Conservation (phyloP, 2,888 invertebrate species). For the Hoplodrina ambigua region DNA sequence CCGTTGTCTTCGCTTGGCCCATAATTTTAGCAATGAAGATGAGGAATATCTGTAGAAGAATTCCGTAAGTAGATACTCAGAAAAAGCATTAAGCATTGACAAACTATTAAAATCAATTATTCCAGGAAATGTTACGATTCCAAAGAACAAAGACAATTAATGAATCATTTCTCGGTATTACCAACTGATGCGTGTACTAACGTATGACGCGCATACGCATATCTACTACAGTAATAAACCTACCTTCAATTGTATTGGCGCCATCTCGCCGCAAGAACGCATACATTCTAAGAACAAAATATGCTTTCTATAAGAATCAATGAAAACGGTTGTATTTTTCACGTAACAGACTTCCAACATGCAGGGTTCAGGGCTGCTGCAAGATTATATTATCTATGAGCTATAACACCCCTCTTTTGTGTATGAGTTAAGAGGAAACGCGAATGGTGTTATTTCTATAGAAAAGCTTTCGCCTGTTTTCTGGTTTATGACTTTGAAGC, state of each 20-base stretch:
- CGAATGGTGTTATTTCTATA: no score
- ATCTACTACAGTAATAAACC: slow-evolving; percentile 9
- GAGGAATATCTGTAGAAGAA: slow-evolving; percentile 8
- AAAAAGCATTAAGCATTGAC: slow-evolving; percentile 10
- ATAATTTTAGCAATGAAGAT: background rate
- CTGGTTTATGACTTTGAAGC: no score
- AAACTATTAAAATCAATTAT: slow-evolving; percentile 11
- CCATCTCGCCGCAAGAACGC: slow-evolving; percentile 12
- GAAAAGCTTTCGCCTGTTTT: no score
- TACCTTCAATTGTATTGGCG: slow-evolving; percentile 29
- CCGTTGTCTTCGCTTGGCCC: background rate
- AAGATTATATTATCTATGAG: no score
- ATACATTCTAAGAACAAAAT: slow-evolving; percentile 14
- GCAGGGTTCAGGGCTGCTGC: no score
- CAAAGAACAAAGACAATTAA: slow-evolving; percentile 36
- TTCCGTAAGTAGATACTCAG: background rate
- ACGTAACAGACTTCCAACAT: no score
- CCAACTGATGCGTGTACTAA: slow-evolving; percentile 35
- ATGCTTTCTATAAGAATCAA: slow-evolving; percentile 8
- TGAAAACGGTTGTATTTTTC: background rate
- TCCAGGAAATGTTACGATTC: slow-evolving; percentile 17
- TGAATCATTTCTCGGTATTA: slow-evolving; percentile 53
- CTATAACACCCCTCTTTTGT: no score
- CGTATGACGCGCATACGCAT: slow-evolving; percentile 28
- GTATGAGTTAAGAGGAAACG: no score